Conservation (phyloP, 2,888 invertebrate species). For the Xestia xanthographa region DNA sequence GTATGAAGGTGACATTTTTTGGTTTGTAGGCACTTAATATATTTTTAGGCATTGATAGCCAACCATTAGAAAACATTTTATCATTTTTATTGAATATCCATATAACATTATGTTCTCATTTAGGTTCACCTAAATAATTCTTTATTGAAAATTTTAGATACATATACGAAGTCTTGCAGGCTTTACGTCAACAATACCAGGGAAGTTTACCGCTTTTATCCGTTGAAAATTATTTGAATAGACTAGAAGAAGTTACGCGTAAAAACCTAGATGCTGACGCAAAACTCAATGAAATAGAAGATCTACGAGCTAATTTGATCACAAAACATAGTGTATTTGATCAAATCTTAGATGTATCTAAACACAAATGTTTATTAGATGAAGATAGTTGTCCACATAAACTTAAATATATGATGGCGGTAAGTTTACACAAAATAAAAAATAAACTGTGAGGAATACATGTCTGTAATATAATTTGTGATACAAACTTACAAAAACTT, state of each 20-base stretch:
- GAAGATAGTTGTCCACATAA: conserved; percentile 82
- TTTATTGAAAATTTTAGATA: conserved; percentile 76
- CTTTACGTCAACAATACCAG: conserved; percentile 85
- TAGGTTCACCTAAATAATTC: background rate
- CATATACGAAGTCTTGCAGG: conserved; percentile 82
- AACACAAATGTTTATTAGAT: conserved; percentile 79
- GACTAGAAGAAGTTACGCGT: conserved; percentile 77
- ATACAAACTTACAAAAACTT: background rate
- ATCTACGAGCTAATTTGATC: conserved; percentile 79
- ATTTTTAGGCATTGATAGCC: background rate
- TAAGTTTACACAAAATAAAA: conserved; percentile 58
- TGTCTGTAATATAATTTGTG: background rate
- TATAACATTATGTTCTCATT: background rate
- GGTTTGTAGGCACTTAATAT: background rate
- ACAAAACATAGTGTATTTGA: conserved; percentile 83
- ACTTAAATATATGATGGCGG: conserved; percentile 79
- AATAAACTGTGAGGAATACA: background rate
- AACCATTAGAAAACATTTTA: background rate
- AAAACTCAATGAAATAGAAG: conserved; percentile 83
- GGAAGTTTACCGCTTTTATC: conserved; percentile 82
- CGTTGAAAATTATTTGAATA: conserved; percentile 82
- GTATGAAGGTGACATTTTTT: background rate
- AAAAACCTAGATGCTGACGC: conserved; percentile 78
- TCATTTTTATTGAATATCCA: background rate
- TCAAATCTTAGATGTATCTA: conserved; percentile 81